Evolutionary conservation across 2,113 vertebrate genomes (phyloP).

Genomic region (Lethenteron reissneri): DNA sequence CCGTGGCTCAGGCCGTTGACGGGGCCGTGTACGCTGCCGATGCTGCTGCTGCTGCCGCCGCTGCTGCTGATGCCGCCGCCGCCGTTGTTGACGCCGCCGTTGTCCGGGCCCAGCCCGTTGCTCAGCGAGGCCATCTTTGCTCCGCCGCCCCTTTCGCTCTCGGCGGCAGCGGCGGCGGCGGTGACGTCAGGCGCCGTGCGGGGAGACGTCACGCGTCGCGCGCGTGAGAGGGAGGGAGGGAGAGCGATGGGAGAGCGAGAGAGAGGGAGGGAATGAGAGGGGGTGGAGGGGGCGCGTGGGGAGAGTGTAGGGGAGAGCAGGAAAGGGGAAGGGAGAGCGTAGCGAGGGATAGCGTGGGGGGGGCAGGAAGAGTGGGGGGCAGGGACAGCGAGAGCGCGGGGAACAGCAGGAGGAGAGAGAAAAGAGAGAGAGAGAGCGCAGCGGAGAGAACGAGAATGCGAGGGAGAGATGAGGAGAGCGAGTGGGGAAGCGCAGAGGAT

Average conservation of each 20-base stretch:
- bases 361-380: not conserved
- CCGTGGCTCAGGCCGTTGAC: slow-evolving; percentile 3
- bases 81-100: not conserved
- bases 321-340: not conserved
- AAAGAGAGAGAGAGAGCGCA: not conserved
- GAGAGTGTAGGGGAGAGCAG: not conserved
- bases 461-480: not conserved
- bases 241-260: not conserved
- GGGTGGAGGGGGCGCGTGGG: not conserved
- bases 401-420: not conserved
- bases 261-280: not conserved
- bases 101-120: slow-evolving; percentile 6
- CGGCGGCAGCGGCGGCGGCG: not conserved
- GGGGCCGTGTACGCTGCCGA: not conserved
- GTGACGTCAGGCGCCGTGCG: slow-evolving; percentile 5
- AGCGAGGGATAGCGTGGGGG: not conserved
- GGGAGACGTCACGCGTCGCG: slow-evolving; percentile 3
- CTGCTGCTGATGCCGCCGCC: slow-evolving; percentile 1
- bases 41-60: not conserved
- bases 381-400: not conserved
- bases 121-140: slow-evolving; percentile 6
- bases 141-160: not conserved
- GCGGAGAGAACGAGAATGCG: not conserved
- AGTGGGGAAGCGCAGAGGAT: not conserved
- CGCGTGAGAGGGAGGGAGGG: not conserved